Evolutionary conservation across 2,113 vertebrate species (phyloP).

Genomic region (Pseudorasbora parva): DNA sequence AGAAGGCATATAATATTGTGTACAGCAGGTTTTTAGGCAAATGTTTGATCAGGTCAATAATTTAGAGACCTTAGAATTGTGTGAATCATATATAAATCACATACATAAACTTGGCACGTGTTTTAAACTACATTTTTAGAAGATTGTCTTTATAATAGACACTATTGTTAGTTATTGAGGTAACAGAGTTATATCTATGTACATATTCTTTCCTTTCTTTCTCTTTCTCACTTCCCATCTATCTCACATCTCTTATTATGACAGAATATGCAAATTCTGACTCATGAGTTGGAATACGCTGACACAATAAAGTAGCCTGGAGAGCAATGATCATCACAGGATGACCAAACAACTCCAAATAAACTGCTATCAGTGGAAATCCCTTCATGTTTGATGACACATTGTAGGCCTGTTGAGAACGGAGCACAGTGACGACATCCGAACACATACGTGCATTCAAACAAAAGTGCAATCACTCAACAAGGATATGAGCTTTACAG

Average conservation of each 20-base stretch:
- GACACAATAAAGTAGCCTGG: conserved; percentile 22
- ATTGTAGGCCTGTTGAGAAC: background rate
- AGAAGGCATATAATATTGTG: too few species aligned
- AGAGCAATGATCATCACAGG: conserved; percentile 7
- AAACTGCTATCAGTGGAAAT: conserved; percentile 12
- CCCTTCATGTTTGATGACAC: background rate
- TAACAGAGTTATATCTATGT: background rate
- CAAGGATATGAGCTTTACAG: conserved; percentile 24
- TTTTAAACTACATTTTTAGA: background rate
- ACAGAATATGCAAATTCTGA: conserved; percentile 33
- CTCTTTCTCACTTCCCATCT: background rate
- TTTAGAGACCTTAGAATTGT: too few species aligned
- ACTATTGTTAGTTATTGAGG: background rate
- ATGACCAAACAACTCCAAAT: conserved; percentile 12
- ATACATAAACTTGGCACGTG: background rate
- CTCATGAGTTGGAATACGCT: conserved; percentile 20
- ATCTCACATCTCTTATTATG: conserved; percentile 25
- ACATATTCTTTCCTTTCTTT: background rate
- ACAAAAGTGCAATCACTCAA: conserved; percentile 5
- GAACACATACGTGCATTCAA: conserved; percentile 33
- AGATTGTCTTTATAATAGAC: background rate
- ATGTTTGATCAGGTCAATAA: too few species aligned
- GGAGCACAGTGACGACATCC: background rate
- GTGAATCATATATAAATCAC: too few species aligned
- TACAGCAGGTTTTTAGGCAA: too few species aligned